Conservation (phyloP, 2,888 invertebrate species). For the Pocota personata region DNA sequence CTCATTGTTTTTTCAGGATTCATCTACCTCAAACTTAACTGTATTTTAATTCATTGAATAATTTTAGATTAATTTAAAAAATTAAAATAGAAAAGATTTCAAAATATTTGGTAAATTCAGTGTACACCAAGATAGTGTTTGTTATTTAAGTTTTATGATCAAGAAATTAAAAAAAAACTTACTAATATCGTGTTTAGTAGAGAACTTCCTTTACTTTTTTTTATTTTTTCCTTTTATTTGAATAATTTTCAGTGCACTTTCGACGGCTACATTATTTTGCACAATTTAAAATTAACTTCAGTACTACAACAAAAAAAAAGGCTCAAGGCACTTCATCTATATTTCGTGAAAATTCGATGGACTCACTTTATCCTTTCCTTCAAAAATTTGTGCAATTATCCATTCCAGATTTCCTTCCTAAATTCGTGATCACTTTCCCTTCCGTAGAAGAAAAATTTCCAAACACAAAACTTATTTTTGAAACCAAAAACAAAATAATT, state of each 20-base stretch:
- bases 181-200: constrained; percentile 39
- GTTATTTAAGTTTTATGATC: no score
- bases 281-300: constrained; percentile 62
- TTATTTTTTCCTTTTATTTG: constrained; percentile 1
- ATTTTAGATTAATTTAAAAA: no score
- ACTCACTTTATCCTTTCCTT: constrained; percentile 34
- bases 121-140: constrained; percentile 59
- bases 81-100: not conserved
- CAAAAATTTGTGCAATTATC: not conserved
- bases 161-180: no score
- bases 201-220: constrained; percentile 23
- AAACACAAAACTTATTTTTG: constrained; percentile 35
- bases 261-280: constrained; percentile 68
- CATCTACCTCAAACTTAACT: no score
- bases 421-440: constrained; percentile 16
- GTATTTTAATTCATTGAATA: no score
- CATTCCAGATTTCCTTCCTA: not conserved
- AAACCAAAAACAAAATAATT: constrained; percentile 30
- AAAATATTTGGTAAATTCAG: constrained; percentile 32
- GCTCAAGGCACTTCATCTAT: constrained; percentile 58
- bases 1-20: no score
- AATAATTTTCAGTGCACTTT: constrained; percentile 71
- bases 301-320: constrained; percentile 26
- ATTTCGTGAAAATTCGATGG: constrained; percentile 53
- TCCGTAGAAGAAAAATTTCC: constrained; percentile 13